Conservation (phyloP, 2,888 invertebrate genomes). For the Mesorhabditis sp. region DNA sequence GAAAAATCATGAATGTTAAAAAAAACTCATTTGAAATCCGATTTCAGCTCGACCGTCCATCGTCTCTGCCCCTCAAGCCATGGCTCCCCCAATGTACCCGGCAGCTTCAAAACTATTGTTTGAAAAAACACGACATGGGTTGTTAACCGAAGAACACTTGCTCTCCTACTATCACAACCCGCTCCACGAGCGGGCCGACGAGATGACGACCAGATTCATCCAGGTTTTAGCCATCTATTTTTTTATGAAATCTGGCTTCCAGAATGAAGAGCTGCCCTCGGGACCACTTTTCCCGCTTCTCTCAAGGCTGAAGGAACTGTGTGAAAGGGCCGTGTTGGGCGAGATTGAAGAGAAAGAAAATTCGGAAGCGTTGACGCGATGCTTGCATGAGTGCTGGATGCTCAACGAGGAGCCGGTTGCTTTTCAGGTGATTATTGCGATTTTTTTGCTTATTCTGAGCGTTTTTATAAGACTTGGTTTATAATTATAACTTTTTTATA, state of each 20-base stretch:
- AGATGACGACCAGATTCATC: constrained; percentile 47
- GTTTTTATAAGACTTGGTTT: not conserved
- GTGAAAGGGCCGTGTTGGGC: constrained; percentile 25
- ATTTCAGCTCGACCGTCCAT: too few relatives aligned
- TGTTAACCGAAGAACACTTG: constrained; percentile 46
- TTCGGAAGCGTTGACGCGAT: constrained; percentile 23
- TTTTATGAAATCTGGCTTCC: constrained; percentile 12
- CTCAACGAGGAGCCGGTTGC: constrained; percentile 24
- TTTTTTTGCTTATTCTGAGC: too few relatives aligned
- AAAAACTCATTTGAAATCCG: too few relatives aligned
- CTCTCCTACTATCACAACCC: constrained; percentile 51
- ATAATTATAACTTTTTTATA: too few relatives aligned
- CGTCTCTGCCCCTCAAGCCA: constrained; percentile 1
- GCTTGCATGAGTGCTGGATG: constrained; percentile 39
- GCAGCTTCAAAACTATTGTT: constrained; percentile 41
- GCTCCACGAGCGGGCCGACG: constrained; percentile 49
- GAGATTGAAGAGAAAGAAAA: constrained; percentile 26
- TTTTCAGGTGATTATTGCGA: constrained; percentile 19
- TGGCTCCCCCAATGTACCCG: constrained; percentile 37
- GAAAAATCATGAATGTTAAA: too few relatives aligned
- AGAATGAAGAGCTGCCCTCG: constrained; percentile 39
- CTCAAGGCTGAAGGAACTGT: constrained; percentile 30
- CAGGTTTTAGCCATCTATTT: constrained; percentile 12
- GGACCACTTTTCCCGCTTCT: constrained; percentile 41
- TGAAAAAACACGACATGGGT: constrained; percentile 52